A percentile compares a stretch with the other conserved stretches of the same genome.
phyloP scores from a whole-genome alignment of 2,113 vertebrate species.

The Chionodraco myersi region DNA sequence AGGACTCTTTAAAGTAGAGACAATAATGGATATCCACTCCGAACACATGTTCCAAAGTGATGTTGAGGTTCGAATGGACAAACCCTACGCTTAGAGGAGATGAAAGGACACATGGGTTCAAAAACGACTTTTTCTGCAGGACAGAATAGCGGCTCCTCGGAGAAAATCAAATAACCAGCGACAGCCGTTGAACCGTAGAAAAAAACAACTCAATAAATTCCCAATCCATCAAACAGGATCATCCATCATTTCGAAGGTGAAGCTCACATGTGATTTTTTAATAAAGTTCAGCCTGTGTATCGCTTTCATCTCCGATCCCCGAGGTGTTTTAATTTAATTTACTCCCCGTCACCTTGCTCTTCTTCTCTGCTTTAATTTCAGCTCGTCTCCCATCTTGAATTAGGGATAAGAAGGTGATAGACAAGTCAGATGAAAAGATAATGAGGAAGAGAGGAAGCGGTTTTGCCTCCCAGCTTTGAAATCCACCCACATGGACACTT shows the following conservation, averaged over 20 bases:
- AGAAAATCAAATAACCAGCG: slow-evolving; percentile 6
- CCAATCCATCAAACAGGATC: slow-evolving; percentile 28
- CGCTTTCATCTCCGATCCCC: slow-evolving; percentile 21
- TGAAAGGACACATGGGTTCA: too few relatives aligned
- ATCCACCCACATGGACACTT: not conserved
- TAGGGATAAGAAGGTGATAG: slow-evolving; percentile 47
- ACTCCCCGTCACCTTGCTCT: not conserved
- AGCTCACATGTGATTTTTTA: slow-evolving; percentile 45
- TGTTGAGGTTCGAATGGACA: too few relatives aligned
- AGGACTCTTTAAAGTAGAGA: too few relatives aligned
- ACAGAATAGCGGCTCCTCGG: not conserved
- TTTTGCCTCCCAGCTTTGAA: not conserved
- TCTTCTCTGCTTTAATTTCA: slow-evolving; percentile 46
- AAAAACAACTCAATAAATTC: not conserved
- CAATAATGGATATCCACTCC: too few relatives aligned
- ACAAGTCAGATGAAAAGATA: slow-evolving; percentile 52
- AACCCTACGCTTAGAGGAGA: too few relatives aligned
- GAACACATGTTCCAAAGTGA: too few relatives aligned
- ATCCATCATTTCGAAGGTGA: not conserved
- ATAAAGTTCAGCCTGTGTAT: slow-evolving; percentile 42
- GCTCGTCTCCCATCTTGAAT: slow-evolving; percentile 33
- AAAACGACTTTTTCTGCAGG: too few relatives aligned
- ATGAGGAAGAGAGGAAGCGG: not conserved
- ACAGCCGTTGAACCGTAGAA: not conserved
- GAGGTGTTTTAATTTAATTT: slow-evolving; percentile 56